Evolutionary conservation across 2,888 invertebrate genomes (phyloP), one percentile per base, ranked within the genome.

Genomic region (Yponomeuta plumbellus): DNA sequence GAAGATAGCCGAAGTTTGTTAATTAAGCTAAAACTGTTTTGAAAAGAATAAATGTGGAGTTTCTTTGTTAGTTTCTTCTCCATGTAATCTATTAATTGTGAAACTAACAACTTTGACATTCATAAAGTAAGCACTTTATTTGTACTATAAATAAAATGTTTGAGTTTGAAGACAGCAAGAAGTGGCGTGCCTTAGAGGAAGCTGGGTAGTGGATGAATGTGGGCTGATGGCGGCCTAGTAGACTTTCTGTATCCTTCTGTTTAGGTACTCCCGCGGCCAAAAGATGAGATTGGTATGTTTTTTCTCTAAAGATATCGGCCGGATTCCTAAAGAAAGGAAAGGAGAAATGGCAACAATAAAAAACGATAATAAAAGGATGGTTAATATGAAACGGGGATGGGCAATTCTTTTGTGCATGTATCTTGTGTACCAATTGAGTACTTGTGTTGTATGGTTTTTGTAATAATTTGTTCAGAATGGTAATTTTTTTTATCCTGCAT

Each of bases 231-330:
- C 4, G 44, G 13, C 17, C 17, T 5, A 52, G 44, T 52, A 52
- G 44, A 52, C 17, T 0, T 52, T 52, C 44, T 17, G 44, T 17
- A 17, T 13, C 17, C 17, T 17, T 17, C 13, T 17, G 17, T 17
- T 52, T 17, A 13, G 17, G 17, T 52, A 5, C 10, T 21, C 21
- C 21, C 21, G 21, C 13, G 59, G 59, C 20, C 59, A 21, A 21
- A 59, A 59, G 22, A 59, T 59, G 59, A 59, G 59, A 59, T 59
- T 59, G 59, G 59, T 59, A 22, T 59, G 59, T 59, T 22, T 59
- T 59, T 59, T 59, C 59, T 59, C 22, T 59, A 23, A 23, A 59
- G 59, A 59, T 59, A 59, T 59, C 22, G 59, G 59, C 59, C 21
- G 11, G 59, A 59, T 59, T 23, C 21, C 22, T 59, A 21, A 52